Evolutionary conservation across 2,888 invertebrate species (phyloP).

Genomic region (Rhingia rostrata): DNA sequence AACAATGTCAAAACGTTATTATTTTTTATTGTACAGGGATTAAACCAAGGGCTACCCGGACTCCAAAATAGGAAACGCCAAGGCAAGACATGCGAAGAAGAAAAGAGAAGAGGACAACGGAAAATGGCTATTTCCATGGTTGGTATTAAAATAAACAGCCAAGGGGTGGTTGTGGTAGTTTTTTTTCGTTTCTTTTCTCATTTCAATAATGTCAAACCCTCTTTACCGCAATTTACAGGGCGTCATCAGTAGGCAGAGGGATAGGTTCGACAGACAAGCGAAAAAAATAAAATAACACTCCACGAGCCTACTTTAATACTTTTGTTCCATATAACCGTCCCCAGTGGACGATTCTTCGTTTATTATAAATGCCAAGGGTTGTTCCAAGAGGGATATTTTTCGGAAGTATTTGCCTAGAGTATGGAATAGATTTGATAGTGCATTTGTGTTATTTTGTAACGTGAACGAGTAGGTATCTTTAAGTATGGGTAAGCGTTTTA

Average conservation of each 20-base stretch:
- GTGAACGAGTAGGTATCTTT: too few species aligned
- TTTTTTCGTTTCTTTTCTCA: constrained; percentile 33
- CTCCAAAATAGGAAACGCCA: constrained; percentile 16
- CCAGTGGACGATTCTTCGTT: constrained; percentile 62
- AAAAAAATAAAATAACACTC: constrained; percentile 40
- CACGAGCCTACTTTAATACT: constrained; percentile 45
- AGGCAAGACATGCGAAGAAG: constrained; percentile 53
- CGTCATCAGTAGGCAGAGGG: constrained; percentile 32
- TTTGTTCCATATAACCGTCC: constrained; percentile 51
- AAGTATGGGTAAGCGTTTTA: too few species aligned
- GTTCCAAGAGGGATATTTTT: background rate
- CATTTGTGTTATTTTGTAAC: too few species aligned
- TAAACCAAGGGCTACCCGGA: constrained; percentile 53
- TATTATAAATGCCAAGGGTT: constrained; percentile 51
- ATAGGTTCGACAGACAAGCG: constrained; percentile 1
- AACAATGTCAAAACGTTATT: constrained; percentile 71
- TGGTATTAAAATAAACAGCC: constrained; percentile 58
- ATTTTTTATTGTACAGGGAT: constrained; percentile 72
- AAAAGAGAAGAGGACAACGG: constrained; percentile 52
- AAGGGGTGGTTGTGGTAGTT: constrained; percentile 40
- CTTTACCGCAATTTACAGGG: constrained; percentile 62
- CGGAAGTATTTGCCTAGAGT: background rate
- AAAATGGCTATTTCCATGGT: constrained; percentile 61
- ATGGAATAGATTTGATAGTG: too few species aligned
- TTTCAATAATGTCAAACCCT: constrained; percentile 74